Conservation (phyloP, 2,888 invertebrate species). For the Anthoptus insignis region DNA sequence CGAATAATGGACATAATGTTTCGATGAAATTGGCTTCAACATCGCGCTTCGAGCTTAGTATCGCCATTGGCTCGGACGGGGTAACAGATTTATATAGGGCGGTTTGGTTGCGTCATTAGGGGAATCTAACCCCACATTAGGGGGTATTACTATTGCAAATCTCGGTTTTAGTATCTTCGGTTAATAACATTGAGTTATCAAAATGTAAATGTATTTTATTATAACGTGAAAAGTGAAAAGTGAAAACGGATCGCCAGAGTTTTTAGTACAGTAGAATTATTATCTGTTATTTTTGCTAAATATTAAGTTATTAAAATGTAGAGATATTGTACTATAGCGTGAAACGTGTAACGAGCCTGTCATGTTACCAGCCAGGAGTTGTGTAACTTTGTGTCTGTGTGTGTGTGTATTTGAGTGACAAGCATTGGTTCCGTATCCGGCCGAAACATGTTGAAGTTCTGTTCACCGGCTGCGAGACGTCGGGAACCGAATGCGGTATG, state of each 20-base stretch:
- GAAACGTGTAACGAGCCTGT: constrained; percentile 17
- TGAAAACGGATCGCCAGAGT: too few species aligned
- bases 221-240: too few species aligned
- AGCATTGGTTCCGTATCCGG: constrained; percentile 54
- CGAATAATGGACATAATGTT: constrained; percentile 85
- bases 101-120: constrained; percentile 34
- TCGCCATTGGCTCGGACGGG: constrained; percentile 71
- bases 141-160: too few species aligned
- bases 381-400: constrained; percentile 49
- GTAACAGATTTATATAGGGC: constrained; percentile 49
- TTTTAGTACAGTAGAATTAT: too few species aligned
- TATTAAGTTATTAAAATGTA: constrained; percentile 6
- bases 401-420: constrained; percentile 53
- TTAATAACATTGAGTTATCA: too few species aligned
- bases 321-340: neutral
- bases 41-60: constrained; percentile 72
- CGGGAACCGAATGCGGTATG: constrained; percentile 83
- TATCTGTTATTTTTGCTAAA: too few species aligned
- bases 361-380: constrained; percentile 3
- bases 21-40: constrained; percentile 78
- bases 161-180: too few species aligned
- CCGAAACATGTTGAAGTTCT: constrained; percentile 87
- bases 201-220: too few species aligned
- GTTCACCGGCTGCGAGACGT: constrained; percentile 86
- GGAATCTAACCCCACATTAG: constrained; percentile 26